phyloP scores from a whole-genome alignment of 2,888 invertebrate genomes.

The Sipha maydis region DNA sequence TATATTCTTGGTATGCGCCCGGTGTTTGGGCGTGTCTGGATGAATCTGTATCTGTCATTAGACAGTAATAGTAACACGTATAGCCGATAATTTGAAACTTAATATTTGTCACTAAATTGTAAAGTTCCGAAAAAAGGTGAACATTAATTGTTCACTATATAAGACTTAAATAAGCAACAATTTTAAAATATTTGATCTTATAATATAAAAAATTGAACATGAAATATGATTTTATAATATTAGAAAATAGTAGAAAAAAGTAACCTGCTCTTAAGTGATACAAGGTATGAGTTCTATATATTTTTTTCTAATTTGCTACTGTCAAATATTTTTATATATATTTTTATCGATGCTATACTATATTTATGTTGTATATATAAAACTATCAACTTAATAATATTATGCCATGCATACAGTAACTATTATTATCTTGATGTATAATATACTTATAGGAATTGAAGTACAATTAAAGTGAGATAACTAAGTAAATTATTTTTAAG shows the following conservation, averaged over 20 bases:
- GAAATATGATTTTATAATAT: too few relatives aligned
- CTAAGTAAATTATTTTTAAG: too few relatives aligned
- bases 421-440: neutral
- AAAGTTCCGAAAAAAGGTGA: neutral
- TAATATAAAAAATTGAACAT: too few relatives aligned
- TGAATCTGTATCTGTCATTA: slow-evolving; percentile 12
- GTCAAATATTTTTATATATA: neutral
- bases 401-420: neutral
- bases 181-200: too few relatives aligned
- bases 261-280: too few relatives aligned
- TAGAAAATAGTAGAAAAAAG: too few relatives aligned
- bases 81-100: slow-evolving; percentile 12
- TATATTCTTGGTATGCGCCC: slow-evolving; percentile 10
- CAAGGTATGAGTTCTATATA: too few relatives aligned
- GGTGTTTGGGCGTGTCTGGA: slow-evolving; percentile 51
- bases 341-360: neutral
- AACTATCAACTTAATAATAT: neutral
- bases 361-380: neutral
- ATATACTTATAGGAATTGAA: neutral
- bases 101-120: neutral
- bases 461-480: too few relatives aligned
- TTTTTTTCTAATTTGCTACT: neutral
- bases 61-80: neutral
- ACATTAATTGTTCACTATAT: too few relatives aligned
- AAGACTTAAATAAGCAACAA: too few relatives aligned